These are phyloP conservation scores for Lepilemur septentrionalis DNA, from an alignment of 2,797 vertebrate species.

Conservation along the genomic window DNA sequence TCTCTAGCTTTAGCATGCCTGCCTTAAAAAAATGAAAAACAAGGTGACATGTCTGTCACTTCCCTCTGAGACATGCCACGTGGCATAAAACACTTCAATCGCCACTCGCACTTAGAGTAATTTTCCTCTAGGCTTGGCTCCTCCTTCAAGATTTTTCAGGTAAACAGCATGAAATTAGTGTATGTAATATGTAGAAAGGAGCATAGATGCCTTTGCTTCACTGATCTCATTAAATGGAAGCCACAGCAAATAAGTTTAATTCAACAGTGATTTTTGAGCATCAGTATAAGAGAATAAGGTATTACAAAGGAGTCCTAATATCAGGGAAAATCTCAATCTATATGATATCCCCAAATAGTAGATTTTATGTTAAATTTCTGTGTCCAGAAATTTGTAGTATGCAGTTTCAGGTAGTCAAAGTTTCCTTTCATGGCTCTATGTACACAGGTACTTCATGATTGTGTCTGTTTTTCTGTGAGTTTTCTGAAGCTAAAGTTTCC, in stretches of 20 bases:
- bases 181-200: background rate
- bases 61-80: slow-evolving; percentile 42
- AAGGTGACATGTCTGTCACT: slow-evolving; percentile 54
- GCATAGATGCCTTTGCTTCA: background rate
- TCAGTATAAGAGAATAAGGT: background rate
- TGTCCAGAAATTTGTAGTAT: background rate
- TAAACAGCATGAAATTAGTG: slow-evolving; percentile 20
- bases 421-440: slow-evolving; percentile 26
- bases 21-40: background rate
- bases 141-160: slow-evolving; percentile 33
- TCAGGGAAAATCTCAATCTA: background rate
- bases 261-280: background rate
- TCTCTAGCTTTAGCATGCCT: background rate
- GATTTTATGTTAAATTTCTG: slow-evolving; percentile 45
- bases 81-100: slow-evolving; percentile 50
- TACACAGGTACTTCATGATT: background rate
- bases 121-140: slow-evolving; percentile 43
- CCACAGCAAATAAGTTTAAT: slow-evolving; percentile 21
- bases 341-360: background rate
- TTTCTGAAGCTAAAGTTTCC: slow-evolving; percentile 48
- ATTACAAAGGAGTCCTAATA: background rate
- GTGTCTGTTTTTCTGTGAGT: slow-evolving; percentile 45
- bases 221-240: slow-evolving; percentile 14
- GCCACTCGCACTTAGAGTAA: slow-evolving; percentile 51
- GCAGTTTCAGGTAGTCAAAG: background rate